Conservation (phyloP, 2,797 vertebrate species). For the Rhinophrynus dorsalis region DNA sequence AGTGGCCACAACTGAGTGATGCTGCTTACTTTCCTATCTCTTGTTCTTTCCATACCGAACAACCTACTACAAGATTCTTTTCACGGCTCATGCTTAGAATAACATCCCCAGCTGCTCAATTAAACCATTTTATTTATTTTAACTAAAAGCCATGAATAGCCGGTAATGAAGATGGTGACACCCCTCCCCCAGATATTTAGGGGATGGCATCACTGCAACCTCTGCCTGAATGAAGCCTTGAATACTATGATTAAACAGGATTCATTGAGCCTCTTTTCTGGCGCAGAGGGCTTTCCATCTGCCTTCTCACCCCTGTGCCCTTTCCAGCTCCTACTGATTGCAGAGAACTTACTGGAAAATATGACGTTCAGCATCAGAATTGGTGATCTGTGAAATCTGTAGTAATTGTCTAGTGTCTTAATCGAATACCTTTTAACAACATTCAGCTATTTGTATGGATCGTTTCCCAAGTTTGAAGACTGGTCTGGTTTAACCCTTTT, state of each 20-base stretch:
- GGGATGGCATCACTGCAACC: constrained; percentile 23
- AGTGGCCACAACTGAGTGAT: neutral
- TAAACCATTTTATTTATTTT: constrained; percentile 33
- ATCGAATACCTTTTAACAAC: too few species aligned
- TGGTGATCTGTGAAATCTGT: too few species aligned
- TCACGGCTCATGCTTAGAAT: neutral
- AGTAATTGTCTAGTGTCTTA: too few species aligned
- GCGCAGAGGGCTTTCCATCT: neutral
- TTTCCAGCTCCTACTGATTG: neutral
- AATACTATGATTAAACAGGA: constrained; percentile 29
- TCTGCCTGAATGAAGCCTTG: constrained; percentile 1
- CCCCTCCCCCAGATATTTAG: constrained; percentile 8
- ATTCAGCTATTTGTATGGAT: too few species aligned
- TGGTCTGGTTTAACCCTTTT: too few species aligned
- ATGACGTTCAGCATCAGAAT: too few species aligned
- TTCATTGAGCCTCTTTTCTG: constrained; percentile 8
- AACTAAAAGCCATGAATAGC: constrained; percentile 40
- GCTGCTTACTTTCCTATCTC: neutral
- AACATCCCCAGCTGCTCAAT: constrained; percentile 34
- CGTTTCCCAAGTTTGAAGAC: too few species aligned
- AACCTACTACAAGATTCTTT: neutral
- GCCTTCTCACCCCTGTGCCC: neutral
- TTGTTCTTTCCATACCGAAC: neutral
- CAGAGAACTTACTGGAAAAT: neutral
- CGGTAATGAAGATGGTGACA: constrained; percentile 28